Evolutionary conservation across 1,140 invertebrate genomes (phyloP).

Genomic region (Zaprionus ornatus): DNA sequence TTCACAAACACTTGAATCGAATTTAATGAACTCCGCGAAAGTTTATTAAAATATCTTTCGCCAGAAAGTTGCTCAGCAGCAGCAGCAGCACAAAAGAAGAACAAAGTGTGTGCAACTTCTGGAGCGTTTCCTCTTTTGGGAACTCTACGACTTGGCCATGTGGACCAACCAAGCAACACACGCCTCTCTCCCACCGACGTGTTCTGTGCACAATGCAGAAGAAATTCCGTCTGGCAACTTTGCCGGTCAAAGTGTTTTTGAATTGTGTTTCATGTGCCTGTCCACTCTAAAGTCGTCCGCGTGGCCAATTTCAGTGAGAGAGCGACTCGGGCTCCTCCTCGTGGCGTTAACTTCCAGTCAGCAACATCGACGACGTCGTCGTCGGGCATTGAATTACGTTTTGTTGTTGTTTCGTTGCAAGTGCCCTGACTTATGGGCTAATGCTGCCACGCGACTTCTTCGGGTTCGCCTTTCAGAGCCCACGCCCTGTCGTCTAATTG

Average conservation of each 20-base stretch:
- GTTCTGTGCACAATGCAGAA: conserved; percentile 61
- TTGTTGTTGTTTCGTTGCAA: conserved; percentile 48
- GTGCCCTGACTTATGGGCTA: conserved; percentile 77
- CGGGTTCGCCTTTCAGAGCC: conserved; percentile 11
- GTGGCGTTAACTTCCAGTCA: conserved; percentile 31
- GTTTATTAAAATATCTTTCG: conserved; percentile 73
- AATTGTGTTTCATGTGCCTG: conserved; percentile 81
- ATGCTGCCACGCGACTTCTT: conserved; percentile 63
- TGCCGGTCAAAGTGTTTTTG: conserved; percentile 83
- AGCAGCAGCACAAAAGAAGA: conserved; percentile 14
- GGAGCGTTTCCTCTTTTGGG: conserved; percentile 38
- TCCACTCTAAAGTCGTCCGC: conserved; percentile 75
- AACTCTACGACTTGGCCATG: background rate
- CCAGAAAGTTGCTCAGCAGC: conserved; percentile 54
- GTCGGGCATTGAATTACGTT: conserved; percentile 70
- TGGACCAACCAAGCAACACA: background rate
- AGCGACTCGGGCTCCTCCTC: conserved; percentile 46
- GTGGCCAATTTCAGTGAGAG: conserved; percentile 75
- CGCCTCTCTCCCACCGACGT: conserved; percentile 23
- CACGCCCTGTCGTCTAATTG: conserved; percentile 55
- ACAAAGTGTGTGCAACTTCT: conserved; percentile 50
- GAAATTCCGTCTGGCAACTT: conserved; percentile 82
- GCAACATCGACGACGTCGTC: conserved; percentile 18
- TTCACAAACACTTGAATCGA: conserved; percentile 60
- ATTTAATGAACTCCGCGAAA: conserved; percentile 74